Evolutionary conservation across 2,888 invertebrate species (phyloP).

Genomic region (Acronicta aceris): DNA sequence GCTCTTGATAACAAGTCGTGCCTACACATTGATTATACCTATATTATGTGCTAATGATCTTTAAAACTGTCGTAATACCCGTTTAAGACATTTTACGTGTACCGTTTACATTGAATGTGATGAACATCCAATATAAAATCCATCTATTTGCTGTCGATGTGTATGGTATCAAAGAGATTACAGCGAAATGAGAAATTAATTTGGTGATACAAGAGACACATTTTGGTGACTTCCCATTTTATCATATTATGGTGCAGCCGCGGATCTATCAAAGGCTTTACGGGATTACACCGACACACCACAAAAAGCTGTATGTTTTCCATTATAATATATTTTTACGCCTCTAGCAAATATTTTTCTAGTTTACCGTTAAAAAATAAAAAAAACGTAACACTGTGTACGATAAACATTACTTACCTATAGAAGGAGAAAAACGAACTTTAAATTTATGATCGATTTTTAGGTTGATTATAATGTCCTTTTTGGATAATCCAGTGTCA

Average conservation of each 20-base stretch:
- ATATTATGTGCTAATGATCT: conserved; percentile 16
- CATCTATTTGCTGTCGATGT: conserved; percentile 21
- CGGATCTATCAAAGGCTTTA: conserved; percentile 27
- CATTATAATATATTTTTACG: not conserved
- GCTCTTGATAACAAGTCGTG: conserved; percentile 10
- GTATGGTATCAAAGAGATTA: conserved; percentile 39
- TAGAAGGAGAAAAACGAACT: no score
- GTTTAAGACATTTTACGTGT: conserved; percentile 30
- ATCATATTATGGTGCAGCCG: conserved; percentile 12
- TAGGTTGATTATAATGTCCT: no score
- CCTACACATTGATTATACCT: conserved; percentile 20
- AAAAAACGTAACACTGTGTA: not conserved
- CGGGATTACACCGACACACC: conserved; percentile 24
- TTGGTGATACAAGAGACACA: no score
- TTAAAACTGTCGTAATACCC: conserved; percentile 28
- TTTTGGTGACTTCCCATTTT: conserved; percentile 17
- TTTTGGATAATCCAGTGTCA: no score
- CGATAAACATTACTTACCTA: no score
- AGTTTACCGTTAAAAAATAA: conserved; percentile 8
- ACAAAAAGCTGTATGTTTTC: conserved; percentile 14
- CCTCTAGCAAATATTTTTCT: conserved; percentile 5
- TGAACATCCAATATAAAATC: conserved; percentile 5
- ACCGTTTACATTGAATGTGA: conserved; percentile 15
- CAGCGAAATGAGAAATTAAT: conserved; percentile 47
- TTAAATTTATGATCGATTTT: no score